These are phyloP conservation scores for Drosophila eohydei DNA, from an alignment of 2,888 invertebrate genomes.

Conservation along the genomic window DNA sequence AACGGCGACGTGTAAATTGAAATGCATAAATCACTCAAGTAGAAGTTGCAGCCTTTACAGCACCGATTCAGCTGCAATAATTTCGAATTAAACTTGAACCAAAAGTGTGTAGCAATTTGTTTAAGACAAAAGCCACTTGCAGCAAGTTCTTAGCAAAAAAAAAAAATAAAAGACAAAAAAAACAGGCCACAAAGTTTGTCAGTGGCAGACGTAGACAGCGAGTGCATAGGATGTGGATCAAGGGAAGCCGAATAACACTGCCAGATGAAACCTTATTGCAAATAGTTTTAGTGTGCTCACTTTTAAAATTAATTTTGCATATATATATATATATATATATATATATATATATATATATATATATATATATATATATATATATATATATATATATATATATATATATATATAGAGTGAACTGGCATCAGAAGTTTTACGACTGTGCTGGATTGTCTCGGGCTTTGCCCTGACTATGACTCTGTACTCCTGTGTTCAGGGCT, in stretches of 20 bases:
- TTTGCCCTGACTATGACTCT: slow-evolving; percentile 12
- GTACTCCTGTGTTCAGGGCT: not conserved
- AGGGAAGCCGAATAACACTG: slow-evolving; percentile 18
- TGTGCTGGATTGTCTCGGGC: slow-evolving; percentile 42
- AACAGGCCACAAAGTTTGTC: slow-evolving; percentile 57
- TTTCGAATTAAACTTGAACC: slow-evolving; percentile 76
- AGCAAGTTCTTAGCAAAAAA: slow-evolving; percentile 9
- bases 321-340: slow-evolving; percentile 11
- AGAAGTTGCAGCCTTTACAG: slow-evolving; percentile 61
- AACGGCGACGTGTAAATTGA: slow-evolving; percentile 73
- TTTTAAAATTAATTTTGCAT: slow-evolving; percentile 78
- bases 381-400: slow-evolving; percentile 11
- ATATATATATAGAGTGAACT: slow-evolving; percentile 11
- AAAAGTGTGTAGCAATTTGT: slow-evolving; percentile 79
- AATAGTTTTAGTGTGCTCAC: slow-evolving; percentile 66
- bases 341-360: slow-evolving; percentile 16
- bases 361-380: too few species aligned
- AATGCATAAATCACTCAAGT: slow-evolving; percentile 83
- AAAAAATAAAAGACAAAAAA: slow-evolving; percentile 10
- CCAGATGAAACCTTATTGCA: slow-evolving; percentile 55
- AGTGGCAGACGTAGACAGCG: slow-evolving; percentile 22
- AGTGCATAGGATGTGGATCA: not conserved
- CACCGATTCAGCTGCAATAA: slow-evolving; percentile 55
- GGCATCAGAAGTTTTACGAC: slow-evolving; percentile 66
- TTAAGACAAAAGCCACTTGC: slow-evolving; percentile 74